phyloP scores from a whole-genome alignment of 2,888 invertebrate species.

The Cacoxenus indagator region DNA sequence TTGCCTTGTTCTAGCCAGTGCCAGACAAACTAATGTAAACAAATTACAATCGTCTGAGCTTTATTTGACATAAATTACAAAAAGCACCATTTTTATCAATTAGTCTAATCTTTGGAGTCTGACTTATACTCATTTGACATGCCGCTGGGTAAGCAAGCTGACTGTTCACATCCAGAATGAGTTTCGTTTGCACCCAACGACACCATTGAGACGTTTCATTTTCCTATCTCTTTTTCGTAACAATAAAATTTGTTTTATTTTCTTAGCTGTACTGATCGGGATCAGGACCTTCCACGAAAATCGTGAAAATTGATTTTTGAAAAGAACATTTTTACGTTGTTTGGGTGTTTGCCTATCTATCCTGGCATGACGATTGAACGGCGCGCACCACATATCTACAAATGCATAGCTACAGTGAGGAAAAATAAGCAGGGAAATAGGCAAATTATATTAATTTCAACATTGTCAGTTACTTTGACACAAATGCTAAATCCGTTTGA shows the following conservation, averaged over 20 bases:
- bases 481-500: slow-evolving; percentile 44
- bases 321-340: slow-evolving; percentile 40
- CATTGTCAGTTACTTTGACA: slow-evolving; percentile 57
- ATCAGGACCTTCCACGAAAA: slow-evolving; percentile 28
- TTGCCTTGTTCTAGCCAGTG: slow-evolving; percentile 15
- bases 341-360: slow-evolving; percentile 39
- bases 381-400: slow-evolving; percentile 28
- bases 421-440: slow-evolving; percentile 42
- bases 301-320: slow-evolving; percentile 55
- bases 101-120: slow-evolving; percentile 53
- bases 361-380: slow-evolving; percentile 36
- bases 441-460: slow-evolving; percentile 61
- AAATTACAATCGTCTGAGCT: slow-evolving; percentile 60
- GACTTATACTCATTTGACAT: slow-evolving; percentile 14
- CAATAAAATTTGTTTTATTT: slow-evolving; percentile 19
- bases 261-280: background rate
- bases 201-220: background rate
- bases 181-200: background rate
- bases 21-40: slow-evolving; percentile 36
- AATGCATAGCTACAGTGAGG: background rate
- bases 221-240: background rate
- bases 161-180: slow-evolving; percentile 24
- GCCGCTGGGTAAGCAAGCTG: background rate
- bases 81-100: slow-evolving; percentile 61
- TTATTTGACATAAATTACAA: slow-evolving; percentile 61